These are phyloP conservation scores for Cepaea hortensis DNA, from an alignment of 2,888 invertebrate genomes.

Conservation along the genomic window DNA sequence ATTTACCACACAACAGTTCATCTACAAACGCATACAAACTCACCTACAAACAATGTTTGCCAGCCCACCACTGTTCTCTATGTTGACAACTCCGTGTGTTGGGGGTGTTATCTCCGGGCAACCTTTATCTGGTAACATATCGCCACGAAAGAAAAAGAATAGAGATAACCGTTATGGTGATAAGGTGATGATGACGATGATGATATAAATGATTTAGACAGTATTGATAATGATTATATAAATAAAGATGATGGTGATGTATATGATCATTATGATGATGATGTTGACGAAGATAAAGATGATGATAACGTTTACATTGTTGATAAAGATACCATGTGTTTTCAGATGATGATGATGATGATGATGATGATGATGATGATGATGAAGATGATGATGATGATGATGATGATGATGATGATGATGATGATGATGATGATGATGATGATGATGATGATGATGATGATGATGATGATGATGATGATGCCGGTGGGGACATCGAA, in stretches of 20 bases:
- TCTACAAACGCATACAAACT: neutral
- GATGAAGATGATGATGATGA: conserved; percentile 42
- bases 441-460: conserved; percentile 41
- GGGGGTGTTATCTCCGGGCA: conserved; percentile 52
- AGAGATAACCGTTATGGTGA: conserved; percentile 5
- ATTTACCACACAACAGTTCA: neutral
- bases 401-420: conserved; percentile 35
- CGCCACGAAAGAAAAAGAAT: neutral
- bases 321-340: conserved; percentile 21
- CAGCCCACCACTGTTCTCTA: conserved; percentile 53
- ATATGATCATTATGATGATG: conserved; percentile 13
- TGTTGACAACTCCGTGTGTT: conserved; percentile 51
- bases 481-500: conserved; percentile 5
- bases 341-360: conserved; percentile 28
- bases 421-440: conserved; percentile 24
- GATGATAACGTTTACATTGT: conserved; percentile 30
- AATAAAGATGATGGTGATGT: conserved; percentile 25
- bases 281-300: conserved; percentile 23
- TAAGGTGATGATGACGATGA: conserved; percentile 33
- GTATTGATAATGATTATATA: conserved; percentile 19
- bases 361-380: conserved; percentile 39
- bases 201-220: conserved; percentile 36
- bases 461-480: conserved; percentile 39
- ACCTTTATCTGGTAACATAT: conserved; percentile 44
- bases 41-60: conserved; percentile 53